Evolutionary conservation across 2,113 vertebrate genomes (phyloP).

Genomic region (Zosterops lateralis): DNA sequence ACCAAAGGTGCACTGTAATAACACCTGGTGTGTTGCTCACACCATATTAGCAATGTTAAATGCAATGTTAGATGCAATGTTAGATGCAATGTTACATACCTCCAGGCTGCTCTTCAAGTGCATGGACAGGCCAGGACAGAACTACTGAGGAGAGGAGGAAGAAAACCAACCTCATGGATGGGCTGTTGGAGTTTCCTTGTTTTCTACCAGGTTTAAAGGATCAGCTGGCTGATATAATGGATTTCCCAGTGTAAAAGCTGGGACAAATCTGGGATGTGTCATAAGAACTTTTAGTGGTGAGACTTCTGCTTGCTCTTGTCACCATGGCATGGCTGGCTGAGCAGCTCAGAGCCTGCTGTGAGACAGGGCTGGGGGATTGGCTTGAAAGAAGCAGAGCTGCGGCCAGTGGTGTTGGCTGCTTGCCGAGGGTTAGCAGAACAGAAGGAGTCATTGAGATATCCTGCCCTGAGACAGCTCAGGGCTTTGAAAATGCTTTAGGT

Average conservation of each 20-base stretch:
- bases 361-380: neutral
- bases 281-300: neutral
- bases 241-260: neutral
- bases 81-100: neutral
- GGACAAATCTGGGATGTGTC: neutral
- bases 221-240: neutral
- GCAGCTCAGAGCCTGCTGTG: neutral
- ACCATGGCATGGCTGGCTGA: neutral
- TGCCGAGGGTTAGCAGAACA: neutral
- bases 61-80: too few relatives aligned
- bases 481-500: neutral
- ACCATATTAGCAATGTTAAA: neutral
- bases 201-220: neutral
- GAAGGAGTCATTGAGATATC: neutral
- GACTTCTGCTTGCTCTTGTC: neutral
- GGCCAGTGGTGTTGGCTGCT: neutral
- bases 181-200: neutral
- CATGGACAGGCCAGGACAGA: neutral
- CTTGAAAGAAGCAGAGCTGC: accelerated
- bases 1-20: neutral
- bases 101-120: neutral
- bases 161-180: neutral
- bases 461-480: neutral
- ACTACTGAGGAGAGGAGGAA: neutral
- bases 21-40: neutral